phyloP scores from a whole-genome alignment of 2,113 vertebrate species.

The Plecturocebus donacophilus region DNA sequence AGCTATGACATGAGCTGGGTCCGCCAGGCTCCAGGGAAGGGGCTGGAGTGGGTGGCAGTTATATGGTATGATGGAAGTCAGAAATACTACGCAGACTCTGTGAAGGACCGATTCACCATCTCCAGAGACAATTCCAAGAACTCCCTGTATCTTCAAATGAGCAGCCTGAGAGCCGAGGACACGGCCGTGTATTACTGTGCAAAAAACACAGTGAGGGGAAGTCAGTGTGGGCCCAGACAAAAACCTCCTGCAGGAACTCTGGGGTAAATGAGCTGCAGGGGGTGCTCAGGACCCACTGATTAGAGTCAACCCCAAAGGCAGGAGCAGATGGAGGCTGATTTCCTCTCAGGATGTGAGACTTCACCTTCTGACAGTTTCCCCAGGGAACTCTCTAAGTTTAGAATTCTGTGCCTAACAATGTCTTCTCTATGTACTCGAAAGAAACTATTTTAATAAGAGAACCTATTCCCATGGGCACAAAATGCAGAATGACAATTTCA shows the following conservation, averaged over 20 bases:
- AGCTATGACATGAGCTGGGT: rapidly evolving
- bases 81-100: background rate
- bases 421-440: no score
- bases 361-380: background rate
- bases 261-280: background rate
- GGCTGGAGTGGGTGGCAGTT: background rate
- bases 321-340: no score
- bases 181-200: no score
- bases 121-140: background rate
- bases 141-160: background rate
- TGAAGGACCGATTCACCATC: background rate
- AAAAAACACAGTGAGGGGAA: no score
- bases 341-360: no score
- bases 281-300: rapidly evolving
- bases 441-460: no score
- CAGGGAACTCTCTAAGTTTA: background rate
- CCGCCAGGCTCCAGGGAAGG: no score
- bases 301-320: no score
- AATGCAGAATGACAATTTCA: no score
- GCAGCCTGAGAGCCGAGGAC: background rate
- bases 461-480: no score
- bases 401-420: no score
- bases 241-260: background rate
- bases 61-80: rapidly evolving
- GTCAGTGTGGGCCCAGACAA: no score